These are phyloP conservation scores for Lepidochitona cinerea DNA, from an alignment of 2,888 invertebrate species.

Conservation along the genomic window DNA sequence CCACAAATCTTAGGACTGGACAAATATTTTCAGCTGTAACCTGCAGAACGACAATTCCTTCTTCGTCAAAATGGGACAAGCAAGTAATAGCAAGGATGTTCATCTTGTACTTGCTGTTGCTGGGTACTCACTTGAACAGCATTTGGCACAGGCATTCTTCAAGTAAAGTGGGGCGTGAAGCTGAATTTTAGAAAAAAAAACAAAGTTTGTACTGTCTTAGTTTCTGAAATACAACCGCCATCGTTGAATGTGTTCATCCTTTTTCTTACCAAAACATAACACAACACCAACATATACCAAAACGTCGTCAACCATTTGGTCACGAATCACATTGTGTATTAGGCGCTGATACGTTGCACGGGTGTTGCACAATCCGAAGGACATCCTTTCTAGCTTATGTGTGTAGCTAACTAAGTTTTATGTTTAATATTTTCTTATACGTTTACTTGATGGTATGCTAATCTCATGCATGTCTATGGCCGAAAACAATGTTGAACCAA, in stretches of 20 bases:
- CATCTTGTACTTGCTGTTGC: too few species aligned
- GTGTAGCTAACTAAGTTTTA: too few species aligned
- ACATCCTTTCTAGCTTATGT: background rate
- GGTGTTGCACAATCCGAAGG: background rate
- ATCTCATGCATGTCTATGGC: background rate
- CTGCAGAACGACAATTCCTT: too few species aligned
- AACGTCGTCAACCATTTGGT: background rate
- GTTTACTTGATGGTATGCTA: background rate
- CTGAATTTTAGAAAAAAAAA: too few species aligned
- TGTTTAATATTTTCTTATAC: too few species aligned
- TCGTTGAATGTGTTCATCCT: background rate
- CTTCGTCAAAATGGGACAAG: too few species aligned
- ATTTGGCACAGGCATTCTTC: too few species aligned
- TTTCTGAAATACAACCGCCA: background rate
- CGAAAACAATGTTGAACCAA: background rate
- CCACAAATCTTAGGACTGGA: too few species aligned
- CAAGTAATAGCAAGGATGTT: too few species aligned
- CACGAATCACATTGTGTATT: background rate
- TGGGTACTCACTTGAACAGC: too few species aligned
- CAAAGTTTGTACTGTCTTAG: background rate
- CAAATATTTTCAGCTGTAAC: too few species aligned
- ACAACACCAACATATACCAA: background rate
- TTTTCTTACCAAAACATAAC: background rate
- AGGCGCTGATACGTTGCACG: background rate
- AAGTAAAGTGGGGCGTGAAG: too few species aligned